phyloP scores from a whole-genome alignment of 2,888 invertebrate genomes.

The Gandaritis pyraliata region DNA sequence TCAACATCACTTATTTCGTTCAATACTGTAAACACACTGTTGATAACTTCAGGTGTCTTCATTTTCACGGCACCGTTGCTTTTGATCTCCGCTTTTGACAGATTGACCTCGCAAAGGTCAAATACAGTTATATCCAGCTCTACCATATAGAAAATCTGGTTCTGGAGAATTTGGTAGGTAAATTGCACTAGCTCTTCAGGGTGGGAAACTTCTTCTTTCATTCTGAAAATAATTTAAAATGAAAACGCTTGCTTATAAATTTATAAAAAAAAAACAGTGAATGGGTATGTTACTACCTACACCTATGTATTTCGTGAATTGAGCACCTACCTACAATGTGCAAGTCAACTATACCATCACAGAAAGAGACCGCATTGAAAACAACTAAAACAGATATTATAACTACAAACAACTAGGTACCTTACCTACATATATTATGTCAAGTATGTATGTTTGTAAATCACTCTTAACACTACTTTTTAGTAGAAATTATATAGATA shows the following conservation, averaged over 20 bases:
- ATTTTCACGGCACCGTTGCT: slow-evolving; percentile 68
- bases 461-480: too few relatives aligned
- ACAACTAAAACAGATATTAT: too few relatives aligned
- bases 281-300: neutral
- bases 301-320: too few relatives aligned
- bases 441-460: too few relatives aligned
- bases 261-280: neutral
- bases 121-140: slow-evolving; percentile 66
- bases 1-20: slow-evolving; percentile 59
- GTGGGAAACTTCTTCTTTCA: slow-evolving; percentile 58
- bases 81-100: slow-evolving; percentile 71
- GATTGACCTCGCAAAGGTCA: slow-evolving; percentile 63
- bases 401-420: too few relatives aligned
- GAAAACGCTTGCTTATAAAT: neutral
- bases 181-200: slow-evolving; percentile 56
- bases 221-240: slow-evolving; percentile 55
- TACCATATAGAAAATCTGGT: slow-evolving; percentile 65
- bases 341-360: too few relatives aligned
- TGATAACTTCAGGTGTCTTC: slow-evolving; percentile 73
- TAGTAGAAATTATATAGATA: neutral
- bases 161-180: slow-evolving; percentile 69
- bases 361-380: too few relatives aligned
- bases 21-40: slow-evolving; percentile 67
- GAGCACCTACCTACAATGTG: too few relatives aligned
- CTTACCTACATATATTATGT: too few relatives aligned